Percentiles rank a stretch among this genome's conserved stretches.
phyloP scores from a whole-genome alignment of 1,140 invertebrate genomes.

The Pogonognathellus flavescens region DNA sequence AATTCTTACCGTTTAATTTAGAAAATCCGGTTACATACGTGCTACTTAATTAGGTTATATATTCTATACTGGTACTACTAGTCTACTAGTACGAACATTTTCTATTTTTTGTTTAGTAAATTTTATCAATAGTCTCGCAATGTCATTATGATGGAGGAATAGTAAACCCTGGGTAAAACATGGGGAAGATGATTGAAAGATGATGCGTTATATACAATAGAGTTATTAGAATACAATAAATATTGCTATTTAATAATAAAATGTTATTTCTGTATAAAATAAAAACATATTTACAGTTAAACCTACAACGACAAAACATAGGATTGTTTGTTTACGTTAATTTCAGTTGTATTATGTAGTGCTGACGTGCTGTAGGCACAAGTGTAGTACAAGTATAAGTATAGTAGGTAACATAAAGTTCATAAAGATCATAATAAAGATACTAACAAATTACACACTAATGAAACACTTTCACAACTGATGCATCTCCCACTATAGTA shows the following conservation, averaged over 20 bases:
- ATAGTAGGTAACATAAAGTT: constrained; percentile 11
- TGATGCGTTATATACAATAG: neutral
- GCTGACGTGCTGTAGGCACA: neutral
- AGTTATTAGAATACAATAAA: constrained; percentile 31
- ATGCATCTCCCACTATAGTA: constrained; percentile 2
- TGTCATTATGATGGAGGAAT: too few relatives aligned
- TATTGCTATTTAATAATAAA: constrained; percentile 37
- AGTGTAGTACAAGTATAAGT: neutral
- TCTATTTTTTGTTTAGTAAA: too few relatives aligned
- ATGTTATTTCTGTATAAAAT: constrained; percentile 50
- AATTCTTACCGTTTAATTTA: too few relatives aligned
- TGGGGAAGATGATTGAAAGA: too few relatives aligned
- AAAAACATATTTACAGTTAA: constrained; percentile 40
- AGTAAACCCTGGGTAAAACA: too few relatives aligned
- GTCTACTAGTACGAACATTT: too few relatives aligned
- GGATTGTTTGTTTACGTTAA: constrained; percentile 21
- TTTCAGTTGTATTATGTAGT: constrained; percentile 14
- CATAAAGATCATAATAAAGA: constrained; percentile 16
- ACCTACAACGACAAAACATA: neutral
- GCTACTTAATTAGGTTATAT: too few relatives aligned
- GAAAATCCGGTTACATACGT: too few relatives aligned
- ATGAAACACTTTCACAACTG: neutral
- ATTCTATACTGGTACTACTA: too few relatives aligned
- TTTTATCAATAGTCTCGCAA: too few relatives aligned
- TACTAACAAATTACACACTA: neutral